Base-by-base conservation (phyloP, 2,888 invertebrate genomes). In the Drosophila gaucha region DNA sequence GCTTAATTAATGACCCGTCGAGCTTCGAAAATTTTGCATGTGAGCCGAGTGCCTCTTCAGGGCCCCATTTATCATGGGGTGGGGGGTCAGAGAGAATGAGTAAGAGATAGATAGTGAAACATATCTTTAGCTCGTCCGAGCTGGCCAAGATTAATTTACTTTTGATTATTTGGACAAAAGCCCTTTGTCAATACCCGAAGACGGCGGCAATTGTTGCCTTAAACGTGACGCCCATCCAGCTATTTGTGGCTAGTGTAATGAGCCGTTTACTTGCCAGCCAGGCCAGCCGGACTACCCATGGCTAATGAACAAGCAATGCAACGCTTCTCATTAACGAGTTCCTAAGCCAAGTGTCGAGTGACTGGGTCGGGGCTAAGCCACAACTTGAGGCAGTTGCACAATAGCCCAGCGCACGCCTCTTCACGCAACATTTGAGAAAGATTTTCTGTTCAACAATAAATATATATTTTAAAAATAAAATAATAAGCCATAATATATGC, bases 1-100 rank as follows among this genome's bases (percentile, higher is more conserved):
- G 67, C 49, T 68, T 78, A 75, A 83, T 82, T 80, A 80, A 82
- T 86, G 80, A 72, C 68, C 86, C 80, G 78, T 49, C 67, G 77
- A 59, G 78, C 54, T 51, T 22, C 49, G 35, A 31, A 60, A 69
- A 82, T 74, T 70, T 80, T 75, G 86, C 73, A 75, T 70, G 78
- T 65, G 51, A 41, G 56, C 36, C 57, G 80, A 77, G 75, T 67
- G 72, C 66, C 66, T 67, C 64, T 66, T 59, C 62, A 63, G 38
- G 38, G 69, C 68, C 12, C 69, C 78, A 86, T 82, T 86, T 80
- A 80, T 86, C 82, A 86, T 75, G 36, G 26, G 16, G n/a, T 46
- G 46, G n/a, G 20, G 9, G 2, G n/a, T 12, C 9, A 18, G 28
- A 18, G 18, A 18, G 28, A 28, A 16, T 3, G 24, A 26, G 6